Percentiles rank a stretch among this genome's conserved stretches.
phyloP scores from a whole-genome alignment of 2,888 invertebrate species.

The Strigamia transsilvanica region DNA sequence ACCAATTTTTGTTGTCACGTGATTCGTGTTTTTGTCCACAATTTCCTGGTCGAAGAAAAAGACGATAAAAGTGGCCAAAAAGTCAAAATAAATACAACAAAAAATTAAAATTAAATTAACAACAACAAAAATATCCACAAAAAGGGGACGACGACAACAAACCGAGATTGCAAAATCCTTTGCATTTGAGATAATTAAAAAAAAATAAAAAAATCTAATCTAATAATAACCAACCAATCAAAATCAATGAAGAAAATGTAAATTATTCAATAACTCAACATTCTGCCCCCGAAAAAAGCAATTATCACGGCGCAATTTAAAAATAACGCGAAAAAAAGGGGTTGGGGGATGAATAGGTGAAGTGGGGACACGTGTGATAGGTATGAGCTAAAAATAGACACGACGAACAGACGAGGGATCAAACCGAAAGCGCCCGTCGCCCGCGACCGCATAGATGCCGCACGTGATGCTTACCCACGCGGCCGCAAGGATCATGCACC shows the following conservation, averaged over 20 bases:
- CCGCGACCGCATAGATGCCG: not conserved
- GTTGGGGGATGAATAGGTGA: not conserved
- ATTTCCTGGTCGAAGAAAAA: slow-evolving; percentile 6
- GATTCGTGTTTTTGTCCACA: slow-evolving; percentile 4
- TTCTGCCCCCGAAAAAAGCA: not conserved
- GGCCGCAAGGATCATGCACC: not conserved
- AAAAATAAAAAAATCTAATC: too few species aligned
- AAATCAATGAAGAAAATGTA: too few species aligned
- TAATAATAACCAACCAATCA: too few species aligned
- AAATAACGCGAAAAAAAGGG: too few species aligned
- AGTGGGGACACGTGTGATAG: not conserved
- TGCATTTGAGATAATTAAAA: too few species aligned
- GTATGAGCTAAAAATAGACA: not conserved
- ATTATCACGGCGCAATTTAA: too few species aligned
- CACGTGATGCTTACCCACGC: slow-evolving; percentile 4
- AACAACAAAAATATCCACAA: too few species aligned
- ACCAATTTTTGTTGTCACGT: slow-evolving; percentile 1
- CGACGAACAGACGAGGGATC: not conserved
- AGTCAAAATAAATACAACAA: not conserved
- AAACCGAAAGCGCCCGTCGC: not conserved
- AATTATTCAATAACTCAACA: too few species aligned
- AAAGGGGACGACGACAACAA: too few species aligned
- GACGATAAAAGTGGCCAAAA: not conserved
- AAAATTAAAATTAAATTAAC: too few species aligned
- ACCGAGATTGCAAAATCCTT: too few species aligned